phyloP scores from a whole-genome alignment of 2,113 vertebrate genomes.

The Dissostichus mawsoni region DNA sequence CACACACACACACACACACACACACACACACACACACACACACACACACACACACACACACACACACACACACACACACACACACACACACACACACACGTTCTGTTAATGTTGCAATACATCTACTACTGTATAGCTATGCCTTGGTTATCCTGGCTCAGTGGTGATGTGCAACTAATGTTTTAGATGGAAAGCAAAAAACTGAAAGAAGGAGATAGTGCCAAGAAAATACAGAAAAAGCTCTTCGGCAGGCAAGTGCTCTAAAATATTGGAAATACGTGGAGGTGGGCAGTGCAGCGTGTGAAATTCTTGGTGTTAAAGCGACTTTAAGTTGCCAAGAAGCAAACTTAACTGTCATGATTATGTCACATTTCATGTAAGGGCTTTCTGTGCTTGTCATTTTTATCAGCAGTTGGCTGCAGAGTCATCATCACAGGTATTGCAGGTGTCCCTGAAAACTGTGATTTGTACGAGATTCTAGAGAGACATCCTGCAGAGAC shows the following conservation, averaged over 20 bases:
- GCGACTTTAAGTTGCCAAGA: conserved; percentile 62
- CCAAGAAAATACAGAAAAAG: conserved; percentile 56
- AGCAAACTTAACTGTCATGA: conserved; percentile 67
- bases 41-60: conserved; percentile 7
- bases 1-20: not conserved
- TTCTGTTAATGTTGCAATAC: conserved; percentile 33
- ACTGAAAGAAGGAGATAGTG: conserved; percentile 38
- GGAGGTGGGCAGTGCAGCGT: conserved; percentile 64
- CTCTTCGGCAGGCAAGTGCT: conserved; percentile 56
- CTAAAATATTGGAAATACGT: conserved; percentile 62
- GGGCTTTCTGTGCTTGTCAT: conserved; percentile 62
- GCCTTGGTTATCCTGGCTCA: conserved; percentile 27
- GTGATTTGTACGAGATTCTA: conserved; percentile 45
- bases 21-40: not conserved
- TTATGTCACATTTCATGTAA: conserved; percentile 65
- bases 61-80: conserved; percentile 5
- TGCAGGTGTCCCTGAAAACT: conserved; percentile 26
- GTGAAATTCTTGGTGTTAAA: conserved; percentile 67
- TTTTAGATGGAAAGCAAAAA: conserved; percentile 41
- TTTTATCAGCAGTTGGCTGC: conserved; percentile 41
- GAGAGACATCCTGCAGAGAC: not conserved
- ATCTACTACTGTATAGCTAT: conserved; percentile 22
- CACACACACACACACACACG: not conserved
- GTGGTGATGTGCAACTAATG: conserved; percentile 24
- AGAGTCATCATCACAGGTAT: conserved; percentile 24